A percentile compares a stretch with the other conserved stretches of the same genome.
Conservation (phyloP, 2,113 vertebrate genomes). For the Reinhardtius hippoglossoides region DNA sequence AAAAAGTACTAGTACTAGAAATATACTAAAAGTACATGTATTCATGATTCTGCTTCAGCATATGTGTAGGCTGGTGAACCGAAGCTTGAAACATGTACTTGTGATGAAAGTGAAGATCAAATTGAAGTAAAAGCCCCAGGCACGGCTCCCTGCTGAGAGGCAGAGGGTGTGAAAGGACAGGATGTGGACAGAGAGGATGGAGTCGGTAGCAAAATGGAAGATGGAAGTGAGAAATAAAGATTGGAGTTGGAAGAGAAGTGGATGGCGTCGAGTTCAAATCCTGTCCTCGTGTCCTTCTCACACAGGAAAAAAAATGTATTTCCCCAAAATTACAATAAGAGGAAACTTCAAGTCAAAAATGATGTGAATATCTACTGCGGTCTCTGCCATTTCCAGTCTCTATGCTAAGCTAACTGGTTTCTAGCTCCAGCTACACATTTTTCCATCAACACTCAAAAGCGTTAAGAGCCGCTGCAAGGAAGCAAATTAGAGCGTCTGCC, state of each 20-base stretch:
- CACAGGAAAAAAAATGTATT: too few relatives aligned
- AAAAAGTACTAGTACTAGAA: neutral
- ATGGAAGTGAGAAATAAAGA: neutral
- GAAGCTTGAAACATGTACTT: slow-evolving; percentile 26
- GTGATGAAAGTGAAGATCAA: slow-evolving; percentile 54
- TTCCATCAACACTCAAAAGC: too few relatives aligned
- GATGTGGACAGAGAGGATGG: slow-evolving; percentile 38
- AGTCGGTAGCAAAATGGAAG: neutral
- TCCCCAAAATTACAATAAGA: too few relatives aligned
- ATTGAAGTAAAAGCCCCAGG: slow-evolving; percentile 23
- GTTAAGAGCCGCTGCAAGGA: too few relatives aligned
- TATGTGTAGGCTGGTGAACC: neutral
- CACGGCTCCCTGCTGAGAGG: slow-evolving; percentile 20
- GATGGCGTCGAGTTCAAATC: too few relatives aligned
- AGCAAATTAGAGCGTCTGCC: neutral
- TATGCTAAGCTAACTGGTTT: neutral
- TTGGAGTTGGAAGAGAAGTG: neutral
- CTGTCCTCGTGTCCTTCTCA: neutral
- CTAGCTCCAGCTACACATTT: too few relatives aligned
- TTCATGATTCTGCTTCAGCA: neutral
- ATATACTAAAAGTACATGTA: neutral
- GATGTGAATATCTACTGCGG: too few relatives aligned
- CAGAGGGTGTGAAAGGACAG: slow-evolving; percentile 19
- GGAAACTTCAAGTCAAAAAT: too few relatives aligned
- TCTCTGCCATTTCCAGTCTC: too few relatives aligned